These are phyloP conservation scores for Falco rusticolus DNA, from an alignment of 2,797 vertebrate genomes.

Conservation along the genomic window DNA sequence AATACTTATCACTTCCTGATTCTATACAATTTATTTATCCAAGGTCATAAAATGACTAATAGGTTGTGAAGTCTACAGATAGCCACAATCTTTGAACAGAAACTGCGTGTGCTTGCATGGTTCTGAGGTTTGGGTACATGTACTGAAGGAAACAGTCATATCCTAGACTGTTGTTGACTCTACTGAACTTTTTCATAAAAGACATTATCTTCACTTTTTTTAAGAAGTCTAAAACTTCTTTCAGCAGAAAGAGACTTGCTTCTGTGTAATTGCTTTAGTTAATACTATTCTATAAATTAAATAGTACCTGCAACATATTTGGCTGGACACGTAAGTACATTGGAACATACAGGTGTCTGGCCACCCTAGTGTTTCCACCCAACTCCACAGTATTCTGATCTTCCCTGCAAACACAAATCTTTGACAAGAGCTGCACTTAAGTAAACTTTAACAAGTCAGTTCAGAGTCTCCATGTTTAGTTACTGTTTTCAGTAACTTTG, in stretches of 20 bases:
- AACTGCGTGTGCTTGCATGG: neutral
- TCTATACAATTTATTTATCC: slow-evolving; percentile 12
- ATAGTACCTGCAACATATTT: neutral
- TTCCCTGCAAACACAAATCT: neutral
- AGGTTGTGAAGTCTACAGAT: slow-evolving; percentile 17
- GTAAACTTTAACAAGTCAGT: neutral
- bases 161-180: neutral
- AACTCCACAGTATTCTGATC: neutral
- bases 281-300: neutral
- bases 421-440: neutral
- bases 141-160: neutral
- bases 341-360: neutral
- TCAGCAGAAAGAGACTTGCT: neutral
- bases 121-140: neutral
- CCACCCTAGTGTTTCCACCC: neutral
- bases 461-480: neutral
- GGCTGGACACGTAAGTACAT: neutral
- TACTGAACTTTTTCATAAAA: neutral
- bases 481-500: neutral
- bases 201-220: neutral
- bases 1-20: slow-evolving; percentile 5
- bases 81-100: slow-evolving; percentile 1
- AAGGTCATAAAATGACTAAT: neutral
- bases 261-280: neutral
- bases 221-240: neutral